phyloP scores from a whole-genome alignment of 2,888 invertebrate species.

The Apodemia zela region DNA sequence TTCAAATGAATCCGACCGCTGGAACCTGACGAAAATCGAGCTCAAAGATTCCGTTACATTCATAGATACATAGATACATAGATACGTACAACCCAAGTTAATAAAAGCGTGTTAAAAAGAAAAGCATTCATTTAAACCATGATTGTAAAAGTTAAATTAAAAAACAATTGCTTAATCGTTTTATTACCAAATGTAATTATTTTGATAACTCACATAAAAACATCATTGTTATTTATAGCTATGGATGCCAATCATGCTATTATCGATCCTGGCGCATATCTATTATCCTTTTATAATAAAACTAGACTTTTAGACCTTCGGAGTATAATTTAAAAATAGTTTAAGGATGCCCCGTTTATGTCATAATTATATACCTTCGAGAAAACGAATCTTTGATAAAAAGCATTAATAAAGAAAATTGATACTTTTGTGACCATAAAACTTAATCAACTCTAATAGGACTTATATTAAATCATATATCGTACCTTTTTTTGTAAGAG shows the following conservation, averaged over 20 bases:
- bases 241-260: conserved; percentile 56
- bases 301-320: conserved; percentile 56
- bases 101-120: too few species aligned
- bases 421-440: conserved; percentile 42
- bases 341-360: conserved; percentile 62
- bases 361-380: conserved; percentile 67
- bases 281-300: conserved; percentile 55
- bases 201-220: conserved; percentile 28
- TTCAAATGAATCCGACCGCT: too few species aligned
- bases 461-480: not conserved
- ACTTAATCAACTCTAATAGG: not conserved
- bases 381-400: conserved; percentile 64
- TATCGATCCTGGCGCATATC: conserved; percentile 43
- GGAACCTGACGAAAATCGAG: too few species aligned
- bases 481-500: too few species aligned
- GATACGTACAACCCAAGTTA: too few species aligned
- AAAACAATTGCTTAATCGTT: conserved; percentile 20
- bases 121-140: not conserved
- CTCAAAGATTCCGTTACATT: too few species aligned
- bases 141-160: conserved; percentile 5
- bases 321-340: conserved; percentile 71
- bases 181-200: conserved; percentile 36
- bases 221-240: conserved; percentile 45
- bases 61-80: too few species aligned
- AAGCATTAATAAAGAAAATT: conserved; percentile 76